A percentile compares a stretch with the other conserved stretches of the same genome.
phyloP scores from a whole-genome alignment of 1,140 invertebrate species.

The Trachymyrmex cornetzi region DNA sequence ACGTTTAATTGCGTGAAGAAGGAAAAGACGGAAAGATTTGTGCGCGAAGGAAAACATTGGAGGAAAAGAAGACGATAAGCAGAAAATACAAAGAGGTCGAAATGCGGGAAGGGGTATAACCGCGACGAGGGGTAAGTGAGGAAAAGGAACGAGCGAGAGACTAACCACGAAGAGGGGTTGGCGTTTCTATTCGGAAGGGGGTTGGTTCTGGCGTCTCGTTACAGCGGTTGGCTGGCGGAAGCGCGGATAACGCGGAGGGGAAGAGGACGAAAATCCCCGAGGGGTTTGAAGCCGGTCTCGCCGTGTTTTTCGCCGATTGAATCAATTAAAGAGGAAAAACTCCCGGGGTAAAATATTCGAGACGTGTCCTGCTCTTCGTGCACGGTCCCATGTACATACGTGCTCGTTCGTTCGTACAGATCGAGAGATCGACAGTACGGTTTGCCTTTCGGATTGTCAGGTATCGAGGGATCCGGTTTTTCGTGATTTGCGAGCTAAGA shows the following conservation, averaged over 20 bases:
- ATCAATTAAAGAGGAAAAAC: constrained; percentile 79
- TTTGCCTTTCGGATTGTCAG: constrained; percentile 60
- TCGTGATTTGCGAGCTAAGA: constrained; percentile 47
- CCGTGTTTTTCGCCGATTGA: constrained; percentile 79
- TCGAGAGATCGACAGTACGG: constrained; percentile 60
- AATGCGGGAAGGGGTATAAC: constrained; percentile 20
- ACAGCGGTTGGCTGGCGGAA: constrained; percentile 77
- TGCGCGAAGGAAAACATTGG: constrained; percentile 55
- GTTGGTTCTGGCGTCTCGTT: constrained; percentile 76
- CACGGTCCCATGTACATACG: constrained; percentile 60
- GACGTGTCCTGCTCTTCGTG: constrained; percentile 75
- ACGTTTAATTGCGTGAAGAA: constrained; percentile 45
- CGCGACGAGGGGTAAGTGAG: constrained; percentile 31
- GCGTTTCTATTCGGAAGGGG: constrained; percentile 74
- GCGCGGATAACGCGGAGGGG: constrained; percentile 71
- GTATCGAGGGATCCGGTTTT: constrained; percentile 48
- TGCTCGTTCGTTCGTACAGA: constrained; percentile 61
- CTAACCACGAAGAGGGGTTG: constrained; percentile 77
- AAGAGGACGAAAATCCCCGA: constrained; percentile 71
- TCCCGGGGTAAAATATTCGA: constrained; percentile 78
- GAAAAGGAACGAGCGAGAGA: constrained; percentile 51
- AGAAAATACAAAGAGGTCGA: constrained; percentile 40
- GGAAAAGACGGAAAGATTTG: constrained; percentile 28
- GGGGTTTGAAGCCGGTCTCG: constrained; percentile 72
- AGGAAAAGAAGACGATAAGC: constrained; percentile 26